Conservation (phyloP, 64 coral and sea anemone species). For the Montipora foliosa region DNA sequence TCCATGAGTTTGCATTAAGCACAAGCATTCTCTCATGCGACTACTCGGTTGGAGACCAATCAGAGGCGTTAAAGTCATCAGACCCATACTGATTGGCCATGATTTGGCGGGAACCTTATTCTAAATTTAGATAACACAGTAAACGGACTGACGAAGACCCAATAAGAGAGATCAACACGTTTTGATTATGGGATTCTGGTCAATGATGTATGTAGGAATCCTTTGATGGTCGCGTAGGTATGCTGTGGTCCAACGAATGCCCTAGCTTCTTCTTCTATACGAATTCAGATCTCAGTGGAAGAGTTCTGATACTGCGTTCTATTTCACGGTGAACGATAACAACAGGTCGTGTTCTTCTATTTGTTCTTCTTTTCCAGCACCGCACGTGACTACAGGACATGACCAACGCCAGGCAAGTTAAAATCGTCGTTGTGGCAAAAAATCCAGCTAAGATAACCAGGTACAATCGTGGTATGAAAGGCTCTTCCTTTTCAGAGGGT, state of each 20-base stretch:
- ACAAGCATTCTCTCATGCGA: too few relatives aligned
- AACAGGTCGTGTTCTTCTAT: not conserved
- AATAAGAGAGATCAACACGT: too few relatives aligned
- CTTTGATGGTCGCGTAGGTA: too few relatives aligned
- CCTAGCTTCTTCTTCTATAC: not conserved
- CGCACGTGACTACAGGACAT: constrained; percentile 21
- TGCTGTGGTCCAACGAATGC: not conserved
- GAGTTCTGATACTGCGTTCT: not conserved
- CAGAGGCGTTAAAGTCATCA: too few relatives aligned
- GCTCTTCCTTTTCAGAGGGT: not conserved
- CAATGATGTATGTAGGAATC: too few relatives aligned
- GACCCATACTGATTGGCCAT: too few relatives aligned
- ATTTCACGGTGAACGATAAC: not conserved
- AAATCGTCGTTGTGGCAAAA: constrained; percentile 55
- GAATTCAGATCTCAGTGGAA: not conserved
- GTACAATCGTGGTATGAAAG: constrained; percentile 54
- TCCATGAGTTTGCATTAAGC: too few relatives aligned
- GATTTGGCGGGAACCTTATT: too few relatives aligned
- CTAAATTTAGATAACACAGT: too few relatives aligned
- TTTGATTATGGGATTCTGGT: too few relatives aligned
- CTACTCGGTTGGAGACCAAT: too few relatives aligned
- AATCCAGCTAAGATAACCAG: constrained; percentile 78
- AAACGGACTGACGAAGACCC: too few relatives aligned
- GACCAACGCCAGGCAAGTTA: constrained; percentile 35
- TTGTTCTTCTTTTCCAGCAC: constrained; percentile 10